Base-by-base conservation (phyloP, 2,888 invertebrate species). In the Torymus texanus region DNA sequence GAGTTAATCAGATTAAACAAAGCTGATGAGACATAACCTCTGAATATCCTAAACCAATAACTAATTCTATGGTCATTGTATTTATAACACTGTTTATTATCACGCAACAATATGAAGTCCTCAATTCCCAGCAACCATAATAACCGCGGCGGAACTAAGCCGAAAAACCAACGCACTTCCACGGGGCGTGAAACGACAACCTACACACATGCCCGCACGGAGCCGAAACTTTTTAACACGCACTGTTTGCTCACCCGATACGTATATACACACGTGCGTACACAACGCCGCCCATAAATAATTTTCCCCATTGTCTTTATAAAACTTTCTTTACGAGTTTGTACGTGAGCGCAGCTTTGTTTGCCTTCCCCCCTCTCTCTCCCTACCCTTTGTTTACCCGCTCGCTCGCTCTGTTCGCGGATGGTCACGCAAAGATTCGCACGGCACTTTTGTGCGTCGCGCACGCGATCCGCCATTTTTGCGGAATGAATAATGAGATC, bases 361-460 rank as follows among this genome's bases (percentile, higher is more conserved):
- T 79, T 75, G 75, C 50, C 66, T 63, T 73, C 63, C 73, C 10
- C 41, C 67, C 72, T 41, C 71, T n/a, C 12, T 61, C 18, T 50
- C n/a, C 2, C 67, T 29, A 29, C 10, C 51, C n/a, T 18, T 5
- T 18, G 65, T 73, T 53, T 67, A 29, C 72, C 67, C 67, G 55
- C 24, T 66, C 29, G 51, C n/a, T 21, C 51, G 61, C 58, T 62
- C 62, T 63, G 55, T 56, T 62, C 68, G 51, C 56, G 75, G 63
- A 61, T 63, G 76, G 77, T 77, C 77, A 80, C 80, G 77, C 80
- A 50, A 80, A 72, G 75, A 80, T 62, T 67, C 72, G 66, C 73
- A 12, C 56, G 66, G 61, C 21, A 56, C 63, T 70, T 71, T 61
- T 53, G 62, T 50, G 50, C 41, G n/a, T 2, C 53, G 53, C 61